Percentiles rank a stretch among this genome's conserved stretches.
These are phyloP conservation scores for Diuraphis noxia DNA, from an alignment of 1,140 invertebrate genomes.

Conservation along the genomic window DNA sequence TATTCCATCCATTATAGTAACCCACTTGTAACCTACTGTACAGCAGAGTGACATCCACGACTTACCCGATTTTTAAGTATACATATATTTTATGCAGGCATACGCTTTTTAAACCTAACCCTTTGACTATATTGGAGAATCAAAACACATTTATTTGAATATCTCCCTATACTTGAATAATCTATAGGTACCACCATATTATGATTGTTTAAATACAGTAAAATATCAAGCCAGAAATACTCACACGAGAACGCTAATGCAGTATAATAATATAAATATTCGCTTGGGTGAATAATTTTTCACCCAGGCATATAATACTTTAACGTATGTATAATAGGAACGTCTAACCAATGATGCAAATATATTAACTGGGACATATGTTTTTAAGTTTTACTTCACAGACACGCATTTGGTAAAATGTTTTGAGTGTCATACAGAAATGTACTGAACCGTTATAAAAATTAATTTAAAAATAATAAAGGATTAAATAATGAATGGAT, in stretches of 20 bases:
- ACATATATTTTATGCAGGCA: background rate
- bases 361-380: background rate
- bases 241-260: background rate
- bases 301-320: background rate
- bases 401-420: background rate
- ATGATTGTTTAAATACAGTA: background rate
- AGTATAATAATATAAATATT: background rate
- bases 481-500: background rate
- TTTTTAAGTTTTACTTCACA: background rate
- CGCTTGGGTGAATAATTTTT: background rate
- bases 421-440: background rate
- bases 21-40: too few relatives aligned
- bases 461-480: background rate
- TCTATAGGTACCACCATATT: background rate
- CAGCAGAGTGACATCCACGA: too few relatives aligned
- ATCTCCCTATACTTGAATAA: background rate
- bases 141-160: background rate
- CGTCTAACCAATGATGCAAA: background rate
- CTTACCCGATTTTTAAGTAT: too few relatives aligned
- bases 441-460: background rate
- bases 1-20: too few relatives aligned
- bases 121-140: background rate
- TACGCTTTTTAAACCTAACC: background rate
- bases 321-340: background rate
- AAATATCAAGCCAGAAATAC: background rate